A percentile compares a stretch with the other conserved stretches of the same genome.
phyloP scores from a whole-genome alignment of 2,797 vertebrate species.

The Sphenodon punctatus region DNA sequence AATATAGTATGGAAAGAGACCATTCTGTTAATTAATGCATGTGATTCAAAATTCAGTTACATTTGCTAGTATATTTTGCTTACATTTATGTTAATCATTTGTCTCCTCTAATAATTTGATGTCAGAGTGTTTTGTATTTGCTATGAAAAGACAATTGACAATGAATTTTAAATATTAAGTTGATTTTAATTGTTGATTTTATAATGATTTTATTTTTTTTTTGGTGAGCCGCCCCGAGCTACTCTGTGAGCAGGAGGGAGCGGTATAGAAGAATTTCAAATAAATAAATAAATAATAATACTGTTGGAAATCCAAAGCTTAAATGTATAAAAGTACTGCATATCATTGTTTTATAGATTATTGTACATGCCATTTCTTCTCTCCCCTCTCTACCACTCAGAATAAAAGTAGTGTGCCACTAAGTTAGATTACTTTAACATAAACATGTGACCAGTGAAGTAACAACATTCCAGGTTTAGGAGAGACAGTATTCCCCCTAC shows the following conservation, averaged over 20 bases:
- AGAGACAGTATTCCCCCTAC: too few species aligned
- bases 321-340: neutral
- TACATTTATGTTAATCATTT: neutral
- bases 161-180: neutral
- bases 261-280: too few species aligned
- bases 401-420: too few species aligned
- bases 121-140: neutral
- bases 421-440: too few species aligned
- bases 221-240: too few species aligned
- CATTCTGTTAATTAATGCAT: neutral
- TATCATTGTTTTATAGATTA: neutral
- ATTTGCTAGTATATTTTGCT: neutral
- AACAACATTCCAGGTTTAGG: too few species aligned
- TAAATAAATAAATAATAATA: too few species aligned
- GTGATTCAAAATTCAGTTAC: neutral
- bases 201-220: too few species aligned
- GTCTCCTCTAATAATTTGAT: neutral
- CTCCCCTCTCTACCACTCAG: neutral
- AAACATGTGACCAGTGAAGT: too few species aligned
- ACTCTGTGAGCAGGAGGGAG: too few species aligned
- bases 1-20: neutral
- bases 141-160: neutral
- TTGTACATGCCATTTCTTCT: neutral
- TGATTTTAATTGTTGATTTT: too few species aligned
- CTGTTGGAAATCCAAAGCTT: neutral